Conservation (phyloP, 2,888 invertebrate species). For the Tribolium freemani region DNA sequence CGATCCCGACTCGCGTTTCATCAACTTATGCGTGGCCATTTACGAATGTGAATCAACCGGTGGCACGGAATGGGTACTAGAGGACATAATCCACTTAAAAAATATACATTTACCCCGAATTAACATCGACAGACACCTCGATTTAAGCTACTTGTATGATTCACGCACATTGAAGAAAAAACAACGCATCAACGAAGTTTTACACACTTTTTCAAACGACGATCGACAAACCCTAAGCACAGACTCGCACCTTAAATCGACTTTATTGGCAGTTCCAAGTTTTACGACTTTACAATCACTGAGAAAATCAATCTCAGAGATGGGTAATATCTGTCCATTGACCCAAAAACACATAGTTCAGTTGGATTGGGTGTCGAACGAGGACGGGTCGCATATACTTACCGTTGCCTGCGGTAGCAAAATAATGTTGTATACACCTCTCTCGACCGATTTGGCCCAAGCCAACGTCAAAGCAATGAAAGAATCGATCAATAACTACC, state of each 20-base stretch:
- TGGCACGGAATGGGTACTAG: constrained; percentile 93
- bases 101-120: constrained; percentile 91
- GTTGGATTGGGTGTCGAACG: constrained; percentile 99
- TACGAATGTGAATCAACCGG: constrained; percentile 99
- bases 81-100: constrained; percentile 94
- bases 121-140: constrained; percentile 85
- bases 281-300: constrained; percentile 91
- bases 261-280: constrained; percentile 87
- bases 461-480: constrained; percentile 84
- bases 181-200: constrained; percentile 83
- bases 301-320: constrained; percentile 89
- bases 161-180: constrained; percentile 85
- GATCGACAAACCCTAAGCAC: constrained; percentile 70
- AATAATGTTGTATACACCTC: constrained; percentile 92
- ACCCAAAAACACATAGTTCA: constrained; percentile 95
- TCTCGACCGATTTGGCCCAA: constrained; percentile 94
- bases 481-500: constrained; percentile 85
- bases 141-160: constrained; percentile 86
- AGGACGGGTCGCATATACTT: constrained; percentile 97
- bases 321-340: constrained; percentile 91
- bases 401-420: constrained; percentile 97
- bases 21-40: constrained; percentile 93
- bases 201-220: constrained; percentile 82
- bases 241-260: constrained; percentile 65
- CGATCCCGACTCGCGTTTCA: constrained; percentile 85